Base-by-base conservation (phyloP, 2,888 invertebrate genomes). In the Apomyelois bistriatella region DNA sequence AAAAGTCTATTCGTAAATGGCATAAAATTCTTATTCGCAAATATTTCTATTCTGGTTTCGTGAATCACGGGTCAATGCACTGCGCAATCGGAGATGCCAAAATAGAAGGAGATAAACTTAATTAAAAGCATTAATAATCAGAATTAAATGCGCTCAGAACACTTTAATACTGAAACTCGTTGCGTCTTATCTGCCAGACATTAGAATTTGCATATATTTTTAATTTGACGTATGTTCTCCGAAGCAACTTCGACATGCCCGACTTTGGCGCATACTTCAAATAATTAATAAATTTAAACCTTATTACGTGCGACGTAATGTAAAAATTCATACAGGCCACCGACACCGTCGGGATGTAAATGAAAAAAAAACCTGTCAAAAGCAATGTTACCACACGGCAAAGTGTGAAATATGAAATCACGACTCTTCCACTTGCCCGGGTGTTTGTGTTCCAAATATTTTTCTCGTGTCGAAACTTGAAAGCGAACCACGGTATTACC, bases 401-500 rank as follows among this genome's bases (percentile, higher is more conserved):
- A 83, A 87, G 90, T 90, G 90, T 89, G 88, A 90, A 90, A 88
- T 88, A 90, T 88, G 87, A 87, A 90, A 90, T 90, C 90, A 90
- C 90, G 90, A 90, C 76, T 84, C 79, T 75, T 74, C 77, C 78
- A 82, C 82, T 82, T 74, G 82, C 76, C 71, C 75, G 70, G 76
- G 71, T 85, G 84, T 90, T 89, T 88, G 86, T 80, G 83, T 85
- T 85, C 84, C 80, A 83, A 87, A 90, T 89, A 85, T 81, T 79
- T 22, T 84, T 80, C 79, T 82, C 74, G 75, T 82, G 77, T 82
- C 78, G 82, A 82, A 84, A 83, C 76, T 74, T 63, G 74, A 78
- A 75, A 74, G 68, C 72, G 70, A 68, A 74, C 66, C 69, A 72
- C 71, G 62, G 73, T 71, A 70, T 69, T 70, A 66, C 65, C 67